These are phyloP conservation scores for Parauchenoglanis ngamensis DNA, from an alignment of 2,797 vertebrate species.

Conservation along the genomic window DNA sequence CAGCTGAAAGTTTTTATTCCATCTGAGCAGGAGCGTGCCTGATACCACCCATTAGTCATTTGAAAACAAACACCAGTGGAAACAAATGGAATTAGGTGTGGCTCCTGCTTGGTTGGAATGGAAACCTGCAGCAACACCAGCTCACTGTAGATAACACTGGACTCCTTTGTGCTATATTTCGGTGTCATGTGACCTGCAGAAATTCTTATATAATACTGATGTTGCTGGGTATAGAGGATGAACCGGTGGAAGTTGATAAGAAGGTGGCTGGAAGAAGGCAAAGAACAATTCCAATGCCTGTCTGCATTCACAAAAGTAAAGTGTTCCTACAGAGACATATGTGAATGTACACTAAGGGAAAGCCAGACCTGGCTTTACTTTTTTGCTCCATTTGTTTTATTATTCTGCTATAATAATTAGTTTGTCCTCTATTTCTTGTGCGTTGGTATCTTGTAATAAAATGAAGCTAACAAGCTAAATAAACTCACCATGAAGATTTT, in stretches of 20 bases:
- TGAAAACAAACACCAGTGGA: slow-evolving; percentile 6
- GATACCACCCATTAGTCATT: slow-evolving; percentile 6
- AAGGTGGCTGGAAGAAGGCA: neutral
- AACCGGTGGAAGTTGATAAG: neutral
- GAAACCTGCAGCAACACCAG: neutral
- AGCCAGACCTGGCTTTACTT: neutral
- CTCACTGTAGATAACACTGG: neutral
- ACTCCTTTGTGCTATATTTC: neutral
- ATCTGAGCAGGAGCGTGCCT: neutral
- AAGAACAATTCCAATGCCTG: neutral
- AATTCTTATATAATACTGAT: neutral
- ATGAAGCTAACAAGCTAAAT: neutral
- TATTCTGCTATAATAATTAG: neutral
- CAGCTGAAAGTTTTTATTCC: neutral
- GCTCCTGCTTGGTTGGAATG: neutral
- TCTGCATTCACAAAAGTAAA: neutral
- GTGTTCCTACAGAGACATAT: too few species aligned
- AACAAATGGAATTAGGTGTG: neutral
- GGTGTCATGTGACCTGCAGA: slow-evolving; percentile 4
- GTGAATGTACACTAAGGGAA: neutral
- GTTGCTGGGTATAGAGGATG: neutral
- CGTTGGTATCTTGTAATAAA: neutral
- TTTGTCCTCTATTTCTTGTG: neutral
- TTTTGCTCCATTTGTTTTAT: neutral
- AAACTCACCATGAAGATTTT: neutral